Evolutionary conservation across 2,888 invertebrate genomes (phyloP).

Genomic region (Netelia virgata): DNA sequence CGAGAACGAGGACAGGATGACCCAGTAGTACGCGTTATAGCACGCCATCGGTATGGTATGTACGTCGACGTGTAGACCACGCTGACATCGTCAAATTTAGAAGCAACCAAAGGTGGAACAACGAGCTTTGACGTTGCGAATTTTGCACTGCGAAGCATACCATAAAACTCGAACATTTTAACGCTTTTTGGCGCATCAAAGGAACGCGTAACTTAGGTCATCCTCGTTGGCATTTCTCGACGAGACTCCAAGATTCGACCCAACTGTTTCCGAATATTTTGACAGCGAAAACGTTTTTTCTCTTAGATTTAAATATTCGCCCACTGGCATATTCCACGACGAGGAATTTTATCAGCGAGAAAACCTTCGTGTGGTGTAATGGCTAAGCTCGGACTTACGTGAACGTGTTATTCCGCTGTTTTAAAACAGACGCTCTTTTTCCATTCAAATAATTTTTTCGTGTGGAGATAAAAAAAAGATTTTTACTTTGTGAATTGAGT

Average conservation of each 20-base stretch:
- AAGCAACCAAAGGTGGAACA: constrained; percentile 17
- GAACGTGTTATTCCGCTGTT: neutral
- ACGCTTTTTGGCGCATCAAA: neutral
- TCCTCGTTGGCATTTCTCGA: neutral
- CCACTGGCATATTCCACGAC: neutral
- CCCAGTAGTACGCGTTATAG: constrained; percentile 19
- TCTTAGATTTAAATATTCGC: neutral
- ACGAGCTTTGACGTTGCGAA: neutral
- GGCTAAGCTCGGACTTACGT: no score
- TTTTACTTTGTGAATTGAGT: neutral
- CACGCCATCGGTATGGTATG: neutral
- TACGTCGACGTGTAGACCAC: constrained; percentile 1
- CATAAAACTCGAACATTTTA: neutral
- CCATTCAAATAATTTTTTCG: no score
- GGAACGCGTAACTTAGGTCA: neutral
- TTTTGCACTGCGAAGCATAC: neutral
- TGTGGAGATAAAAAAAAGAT: neutral
- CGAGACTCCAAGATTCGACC: neutral
- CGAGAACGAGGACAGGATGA: constrained; percentile 22
- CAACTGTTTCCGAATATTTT: neutral
- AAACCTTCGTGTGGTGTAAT: neutral
- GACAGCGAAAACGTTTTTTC: neutral
- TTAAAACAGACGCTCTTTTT: neutral
- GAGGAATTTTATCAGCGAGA: neutral
- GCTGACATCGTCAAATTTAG: constrained; percentile 31